Evolutionary conservation across 2,797 vertebrate species (phyloP), one percentile per base, ranked within the genome.

Genomic region (Eleutherodactylus coqui): DNA sequence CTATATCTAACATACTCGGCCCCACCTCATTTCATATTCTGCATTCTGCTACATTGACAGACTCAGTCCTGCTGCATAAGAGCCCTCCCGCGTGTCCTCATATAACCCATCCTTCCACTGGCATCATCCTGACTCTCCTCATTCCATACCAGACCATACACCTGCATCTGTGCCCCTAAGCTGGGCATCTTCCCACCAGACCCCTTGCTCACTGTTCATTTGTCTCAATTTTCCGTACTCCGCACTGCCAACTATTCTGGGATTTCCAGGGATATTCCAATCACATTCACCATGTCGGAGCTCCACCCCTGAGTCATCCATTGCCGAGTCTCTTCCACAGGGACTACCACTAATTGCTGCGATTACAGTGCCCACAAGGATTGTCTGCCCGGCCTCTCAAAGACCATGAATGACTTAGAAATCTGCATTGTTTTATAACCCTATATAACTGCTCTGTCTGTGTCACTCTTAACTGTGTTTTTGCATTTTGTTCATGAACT

Each of bases 11-110:
- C 27, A 14, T 2, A 19, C 19, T 24, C 36, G 1, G 3, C 47
- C 9, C 60, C 29, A 14, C 11, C 3, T 36, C 29, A 32, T 77
- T 8, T 11, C 5, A 41, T 14, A 27, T 38, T 13, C 14, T 51
- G 17, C 0, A 13, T 29, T 4, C 32, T 69, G 45, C 9, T 62
- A 16, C 10, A 62, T 14, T 32, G 27, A 64, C 62, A 34, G 2
- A 16, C 29, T 67, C 62, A 36, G n/a, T 29, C 1, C 34, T 36
- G 16, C 53, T 16, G 6, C 24, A 58, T 58, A 29, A 21, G 29
- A 29, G n/a, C 29, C 53, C 77, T 43, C 2, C 32, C 72, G 6
- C 55, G 4, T 84, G 53, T 76, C 82, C 82, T 76, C 34, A 76
- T 49, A 7, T 49, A 7, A 76, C 82, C 72, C 29, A 43, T 24